These are phyloP conservation scores for Alviniconcha marisindica DNA, from an alignment of 1,140 invertebrate genomes.

Conservation along the genomic window DNA sequence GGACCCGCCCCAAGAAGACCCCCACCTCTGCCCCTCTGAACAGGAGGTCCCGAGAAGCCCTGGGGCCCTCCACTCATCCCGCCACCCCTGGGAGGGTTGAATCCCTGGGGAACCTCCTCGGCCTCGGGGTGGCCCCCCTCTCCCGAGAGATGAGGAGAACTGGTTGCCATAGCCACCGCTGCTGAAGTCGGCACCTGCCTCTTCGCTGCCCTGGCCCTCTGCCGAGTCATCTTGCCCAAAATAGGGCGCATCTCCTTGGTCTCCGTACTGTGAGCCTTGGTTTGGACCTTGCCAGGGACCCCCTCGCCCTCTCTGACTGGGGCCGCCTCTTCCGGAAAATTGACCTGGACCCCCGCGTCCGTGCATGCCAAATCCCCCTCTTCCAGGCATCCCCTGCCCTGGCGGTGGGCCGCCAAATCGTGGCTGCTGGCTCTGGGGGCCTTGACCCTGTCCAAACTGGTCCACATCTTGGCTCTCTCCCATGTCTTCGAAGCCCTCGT, in stretches of 20 bases:
- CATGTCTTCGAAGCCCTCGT: not conserved
- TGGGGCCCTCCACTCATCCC: conserved; percentile 3
- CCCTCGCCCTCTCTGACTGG: not conserved
- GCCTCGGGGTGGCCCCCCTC: not conserved
- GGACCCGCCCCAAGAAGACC: not conserved
- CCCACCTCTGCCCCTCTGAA: conserved; percentile 18
- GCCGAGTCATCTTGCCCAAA: not conserved
- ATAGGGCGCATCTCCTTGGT: not conserved
- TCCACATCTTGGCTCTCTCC: not conserved
- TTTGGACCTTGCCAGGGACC: conserved; percentile 18
- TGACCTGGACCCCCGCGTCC: conserved; percentile 11
- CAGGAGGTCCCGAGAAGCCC: conserved; percentile 12
- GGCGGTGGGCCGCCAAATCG: not conserved
- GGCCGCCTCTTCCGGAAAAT: conserved; percentile 29
- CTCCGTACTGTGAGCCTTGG: not conserved
- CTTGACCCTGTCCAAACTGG: conserved; percentile 12
- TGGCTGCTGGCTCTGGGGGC: not conserved
- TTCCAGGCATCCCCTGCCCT: not conserved
- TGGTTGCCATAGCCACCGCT: not conserved
- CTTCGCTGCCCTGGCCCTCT: not conserved
- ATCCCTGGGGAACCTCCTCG: conserved; percentile 8
- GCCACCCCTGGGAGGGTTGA: conserved; percentile 11
- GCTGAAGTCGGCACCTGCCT: not conserved
- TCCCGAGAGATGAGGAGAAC: not conserved
- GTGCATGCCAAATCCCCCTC: conserved; percentile 4